A percentile compares a stretch with the other conserved stretches of the same genome.
Evolutionary conservation across 1,140 invertebrate species (phyloP).

Genomic region (Aphelinus certus): DNA sequence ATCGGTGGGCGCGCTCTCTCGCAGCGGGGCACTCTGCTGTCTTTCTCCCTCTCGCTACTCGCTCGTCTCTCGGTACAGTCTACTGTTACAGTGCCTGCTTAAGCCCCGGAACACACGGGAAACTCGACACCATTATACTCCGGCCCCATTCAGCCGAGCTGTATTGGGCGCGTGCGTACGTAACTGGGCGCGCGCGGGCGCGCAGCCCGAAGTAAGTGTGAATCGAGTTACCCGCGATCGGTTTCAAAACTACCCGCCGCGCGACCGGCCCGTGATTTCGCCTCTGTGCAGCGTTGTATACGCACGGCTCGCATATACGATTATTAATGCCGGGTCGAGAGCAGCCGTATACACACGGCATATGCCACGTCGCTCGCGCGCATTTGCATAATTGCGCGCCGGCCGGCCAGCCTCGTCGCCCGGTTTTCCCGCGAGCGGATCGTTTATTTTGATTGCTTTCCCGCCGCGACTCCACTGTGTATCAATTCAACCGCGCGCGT

Average conservation of each 20-base stretch:
- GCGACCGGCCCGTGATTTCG: too few relatives aligned
- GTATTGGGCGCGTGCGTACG: slow-evolving; percentile 10
- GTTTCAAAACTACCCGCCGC: slow-evolving; percentile 20
- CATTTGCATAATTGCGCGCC: not conserved
- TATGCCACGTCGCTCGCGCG: not conserved
- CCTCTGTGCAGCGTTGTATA: too few relatives aligned
- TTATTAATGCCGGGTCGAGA: not conserved
- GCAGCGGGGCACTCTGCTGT: not conserved
- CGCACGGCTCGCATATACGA: too few relatives aligned
- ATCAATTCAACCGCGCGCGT: too few relatives aligned
- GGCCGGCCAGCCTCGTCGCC: too few relatives aligned
- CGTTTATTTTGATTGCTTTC: too few relatives aligned
- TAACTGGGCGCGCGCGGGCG: too few relatives aligned
- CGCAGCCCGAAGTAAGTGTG: too few relatives aligned
- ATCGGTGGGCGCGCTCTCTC: not conserved
- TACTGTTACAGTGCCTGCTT: slow-evolving; percentile 33
- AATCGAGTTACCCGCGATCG: slow-evolving; percentile 3
- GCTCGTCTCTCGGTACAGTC: slow-evolving; percentile 1
- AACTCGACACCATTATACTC: slow-evolving; percentile 38
- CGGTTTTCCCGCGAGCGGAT: too few relatives aligned
- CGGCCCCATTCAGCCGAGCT: slow-evolving; percentile 8
- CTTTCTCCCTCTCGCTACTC: not conserved
- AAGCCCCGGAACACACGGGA: slow-evolving; percentile 15
- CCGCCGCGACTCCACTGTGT: too few relatives aligned
- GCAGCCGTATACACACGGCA: not conserved